Percentiles rank a stretch among this genome's conserved stretches.
Evolutionary conservation across 2,797 vertebrate species (phyloP).

Genomic region (Oreochromis mossambicus): DNA sequence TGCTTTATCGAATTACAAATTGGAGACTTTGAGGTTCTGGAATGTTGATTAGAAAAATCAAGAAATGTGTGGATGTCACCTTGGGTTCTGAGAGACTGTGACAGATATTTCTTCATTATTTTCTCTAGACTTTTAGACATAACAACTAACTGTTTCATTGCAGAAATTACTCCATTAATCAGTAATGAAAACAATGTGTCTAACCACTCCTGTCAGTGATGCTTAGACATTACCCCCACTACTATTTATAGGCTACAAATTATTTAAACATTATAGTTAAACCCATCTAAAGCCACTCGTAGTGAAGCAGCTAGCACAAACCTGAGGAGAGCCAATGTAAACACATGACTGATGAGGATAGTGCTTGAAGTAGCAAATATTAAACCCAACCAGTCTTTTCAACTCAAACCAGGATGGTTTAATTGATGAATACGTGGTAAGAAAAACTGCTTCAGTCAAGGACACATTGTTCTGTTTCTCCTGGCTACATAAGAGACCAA

Average conservation of each 20-base stretch:
- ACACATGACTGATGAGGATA: background rate
- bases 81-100: background rate
- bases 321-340: background rate
- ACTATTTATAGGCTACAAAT: background rate
- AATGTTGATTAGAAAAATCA: background rate
- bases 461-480: background rate
- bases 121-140: background rate
- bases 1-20: background rate
- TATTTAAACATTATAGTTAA: background rate
- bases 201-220: background rate
- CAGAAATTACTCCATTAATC: background rate
- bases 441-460: background rate
- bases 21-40: background rate
- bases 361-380: background rate
- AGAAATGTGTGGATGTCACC: background rate
- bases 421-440: background rate
- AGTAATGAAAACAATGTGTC: background rate
- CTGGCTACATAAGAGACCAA: background rate
- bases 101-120: background rate
- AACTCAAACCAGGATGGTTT: background rate
- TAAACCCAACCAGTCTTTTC: background rate
- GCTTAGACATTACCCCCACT: background rate
- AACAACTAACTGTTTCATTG: background rate
- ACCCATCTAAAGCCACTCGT: background rate
- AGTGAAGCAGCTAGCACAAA: background rate